Evolutionary conservation across 1,140 invertebrate genomes (phyloP).

Genomic region (Drosophila kohkoa): DNA sequence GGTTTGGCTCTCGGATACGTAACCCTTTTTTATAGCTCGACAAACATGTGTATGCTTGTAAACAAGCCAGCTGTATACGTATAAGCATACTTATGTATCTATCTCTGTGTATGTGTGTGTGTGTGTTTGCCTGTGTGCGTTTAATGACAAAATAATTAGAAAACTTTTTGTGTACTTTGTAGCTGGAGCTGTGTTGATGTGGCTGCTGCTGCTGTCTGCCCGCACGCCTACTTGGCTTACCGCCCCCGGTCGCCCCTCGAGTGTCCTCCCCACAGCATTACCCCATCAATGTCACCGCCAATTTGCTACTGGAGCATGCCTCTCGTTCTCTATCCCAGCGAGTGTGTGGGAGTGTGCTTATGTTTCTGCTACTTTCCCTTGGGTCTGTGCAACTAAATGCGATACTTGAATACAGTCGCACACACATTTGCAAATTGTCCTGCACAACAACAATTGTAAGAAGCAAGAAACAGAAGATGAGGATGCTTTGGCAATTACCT

Average conservation of each 20-base stretch:
- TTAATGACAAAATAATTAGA: slow-evolving; percentile 84
- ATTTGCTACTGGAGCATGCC: slow-evolving; percentile 65
- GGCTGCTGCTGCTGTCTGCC: slow-evolving; percentile 27
- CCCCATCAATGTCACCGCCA: slow-evolving; percentile 79
- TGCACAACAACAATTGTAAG: slow-evolving; percentile 45
- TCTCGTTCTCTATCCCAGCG: background rate
- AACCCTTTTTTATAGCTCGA: slow-evolving; percentile 80
- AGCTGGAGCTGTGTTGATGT: slow-evolving; percentile 55
- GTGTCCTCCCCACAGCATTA: slow-evolving; percentile 6
- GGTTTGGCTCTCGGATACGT: slow-evolving; percentile 73
- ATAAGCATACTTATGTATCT: slow-evolving; percentile 19
- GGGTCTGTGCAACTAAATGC: slow-evolving; percentile 34
- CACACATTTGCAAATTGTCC: slow-evolving; percentile 69
- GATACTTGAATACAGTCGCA: slow-evolving; percentile 41
- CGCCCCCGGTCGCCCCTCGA: background rate
- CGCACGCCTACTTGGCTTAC: slow-evolving; percentile 25
- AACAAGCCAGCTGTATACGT: slow-evolving; percentile 55
- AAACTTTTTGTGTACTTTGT: slow-evolving; percentile 84
- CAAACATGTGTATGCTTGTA: slow-evolving; percentile 81
- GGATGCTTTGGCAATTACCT: slow-evolving; percentile 54
- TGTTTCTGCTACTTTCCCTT: slow-evolving; percentile 27
- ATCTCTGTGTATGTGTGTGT: slow-evolving; percentile 21
- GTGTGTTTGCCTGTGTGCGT: slow-evolving; percentile 65
- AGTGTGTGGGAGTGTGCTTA: background rate
- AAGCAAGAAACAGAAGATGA: slow-evolving; percentile 27